phyloP scores from a whole-genome alignment of 1,140 invertebrate species.

The Drosophila busckii region DNA sequence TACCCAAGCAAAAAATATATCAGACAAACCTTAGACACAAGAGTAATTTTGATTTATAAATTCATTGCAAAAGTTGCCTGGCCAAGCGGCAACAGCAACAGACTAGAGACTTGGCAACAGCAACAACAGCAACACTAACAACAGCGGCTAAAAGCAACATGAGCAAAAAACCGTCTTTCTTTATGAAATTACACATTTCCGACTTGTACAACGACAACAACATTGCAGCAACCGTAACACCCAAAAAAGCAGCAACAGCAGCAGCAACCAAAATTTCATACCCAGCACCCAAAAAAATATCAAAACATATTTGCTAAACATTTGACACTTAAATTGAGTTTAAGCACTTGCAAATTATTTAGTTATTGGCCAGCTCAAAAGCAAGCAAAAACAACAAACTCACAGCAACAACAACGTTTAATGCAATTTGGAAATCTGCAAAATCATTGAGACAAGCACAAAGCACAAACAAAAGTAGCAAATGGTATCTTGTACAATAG shows the following conservation, averaged over 20 bases:
- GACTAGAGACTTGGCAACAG: slow-evolving; percentile 23
- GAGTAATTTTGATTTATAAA: slow-evolving; percentile 73
- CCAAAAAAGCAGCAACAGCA: slow-evolving; percentile 49
- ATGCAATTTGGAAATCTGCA: slow-evolving; percentile 75
- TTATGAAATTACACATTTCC: slow-evolving; percentile 76
- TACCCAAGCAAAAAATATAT: slow-evolving; percentile 20
- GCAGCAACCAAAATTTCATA: slow-evolving; percentile 37
- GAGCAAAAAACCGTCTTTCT: slow-evolving; percentile 66
- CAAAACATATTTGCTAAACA: slow-evolving; percentile 21
- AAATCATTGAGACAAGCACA: slow-evolving; percentile 63
- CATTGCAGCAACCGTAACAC: slow-evolving; percentile 54
- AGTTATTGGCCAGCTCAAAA: slow-evolving; percentile 38
- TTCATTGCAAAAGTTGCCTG: slow-evolving; percentile 72
- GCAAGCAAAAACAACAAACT: not conserved
- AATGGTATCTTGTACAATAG: slow-evolving; percentile 78
- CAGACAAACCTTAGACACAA: slow-evolving; percentile 62
- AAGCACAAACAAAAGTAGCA: slow-evolving; percentile 61
- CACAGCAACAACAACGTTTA: slow-evolving; percentile 25
- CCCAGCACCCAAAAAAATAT: slow-evolving; percentile 26
- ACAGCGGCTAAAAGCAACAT: slow-evolving; percentile 27
- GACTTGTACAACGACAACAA: slow-evolving; percentile 64
- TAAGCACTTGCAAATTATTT: slow-evolving; percentile 32
- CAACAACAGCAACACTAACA: slow-evolving; percentile 19
- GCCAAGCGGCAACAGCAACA: slow-evolving; percentile 60
- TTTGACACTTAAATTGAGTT: slow-evolving; percentile 10